Base-by-base conservation (phyloP, 2,797 vertebrate genomes). In the Crocidura indochinensis region DNA sequence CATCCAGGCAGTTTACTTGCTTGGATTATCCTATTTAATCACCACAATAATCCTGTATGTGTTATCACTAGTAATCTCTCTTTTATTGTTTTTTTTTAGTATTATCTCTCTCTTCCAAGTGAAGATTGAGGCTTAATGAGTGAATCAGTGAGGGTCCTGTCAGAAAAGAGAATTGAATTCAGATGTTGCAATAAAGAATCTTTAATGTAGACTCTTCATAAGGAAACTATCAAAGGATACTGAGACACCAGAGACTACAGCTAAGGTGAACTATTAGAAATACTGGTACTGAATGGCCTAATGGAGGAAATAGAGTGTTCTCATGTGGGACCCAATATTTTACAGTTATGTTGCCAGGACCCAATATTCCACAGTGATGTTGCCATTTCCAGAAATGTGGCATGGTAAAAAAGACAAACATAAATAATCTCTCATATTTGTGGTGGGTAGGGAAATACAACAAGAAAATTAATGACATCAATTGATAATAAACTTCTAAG, bases 131-230 rank as follows among this genome's bases (percentile, higher is more conserved):
- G 29, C 47, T 89, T 60, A 87, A 68, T 49, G 29, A 64, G 3
- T 72, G 10, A 10, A 47, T 62, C 47, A n/a, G 27, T 56, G 10
- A 81, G 46, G 31, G 8, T 27, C 62, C 62, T 51, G 27, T 9
- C 9, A 75, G 77, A 31, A 71, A 74, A 5, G 2, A 17, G 85
- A 91, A 82, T 67, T 24, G 4, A 87, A 86, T 78, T 90, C 74
- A 82, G 71, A 75, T 73, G 38, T 51, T 91, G 51, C 68, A 77
- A 2, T 46, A 76, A 83, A 64, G 56, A 77, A 51, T 26, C 6
- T 44, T 78, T 44, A 78, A 12, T 68, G n/a, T 87, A 77, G 93
- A 47, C 27, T 19, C 2, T 17, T 4, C 49, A 80, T 26, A 47
- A 9, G 80, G 44, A 67, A 10, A n/a, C 46, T 56, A 47, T 24